Conservation (phyloP, 2,888 invertebrate genomes). For the Drosophila fungiperda region DNA sequence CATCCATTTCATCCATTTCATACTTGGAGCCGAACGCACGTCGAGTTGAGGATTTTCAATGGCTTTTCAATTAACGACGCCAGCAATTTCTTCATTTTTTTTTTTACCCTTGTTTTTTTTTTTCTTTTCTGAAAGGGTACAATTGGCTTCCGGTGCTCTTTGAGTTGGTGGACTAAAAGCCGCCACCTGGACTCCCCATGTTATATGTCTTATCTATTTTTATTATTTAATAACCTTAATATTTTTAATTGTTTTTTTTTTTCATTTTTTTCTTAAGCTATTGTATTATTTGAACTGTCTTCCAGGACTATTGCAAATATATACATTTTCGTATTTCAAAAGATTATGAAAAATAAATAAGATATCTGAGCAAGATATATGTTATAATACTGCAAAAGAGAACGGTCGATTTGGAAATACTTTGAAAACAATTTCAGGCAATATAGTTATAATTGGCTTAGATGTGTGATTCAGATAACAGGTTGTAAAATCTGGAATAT, state of each 20-base stretch:
- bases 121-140: not conserved
- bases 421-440: not conserved
- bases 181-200: not conserved
- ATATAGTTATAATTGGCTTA: not conserved
- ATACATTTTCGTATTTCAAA: not conserved
- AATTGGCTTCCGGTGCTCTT: not conserved
- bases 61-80: constrained; percentile 47
- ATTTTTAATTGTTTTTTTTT: not conserved
- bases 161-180: not conserved
- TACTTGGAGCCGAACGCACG: constrained; percentile 5
- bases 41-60: constrained; percentile 41
- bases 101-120: not conserved
- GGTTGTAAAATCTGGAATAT: not conserved
- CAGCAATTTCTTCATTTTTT: not conserved
- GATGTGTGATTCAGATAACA: not conserved
- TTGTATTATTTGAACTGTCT: not conserved
- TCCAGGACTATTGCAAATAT: not conserved
- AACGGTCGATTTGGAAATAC: not conserved
- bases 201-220: constrained; percentile 4
- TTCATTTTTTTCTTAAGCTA: not conserved
- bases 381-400: not conserved
- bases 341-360: not conserved
- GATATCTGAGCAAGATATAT: not conserved
- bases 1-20: constrained; percentile 17
- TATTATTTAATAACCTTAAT: not conserved